Base-by-base conservation (phyloP, 2,113 vertebrate genomes). In the Toxotes jaculatrix region DNA sequence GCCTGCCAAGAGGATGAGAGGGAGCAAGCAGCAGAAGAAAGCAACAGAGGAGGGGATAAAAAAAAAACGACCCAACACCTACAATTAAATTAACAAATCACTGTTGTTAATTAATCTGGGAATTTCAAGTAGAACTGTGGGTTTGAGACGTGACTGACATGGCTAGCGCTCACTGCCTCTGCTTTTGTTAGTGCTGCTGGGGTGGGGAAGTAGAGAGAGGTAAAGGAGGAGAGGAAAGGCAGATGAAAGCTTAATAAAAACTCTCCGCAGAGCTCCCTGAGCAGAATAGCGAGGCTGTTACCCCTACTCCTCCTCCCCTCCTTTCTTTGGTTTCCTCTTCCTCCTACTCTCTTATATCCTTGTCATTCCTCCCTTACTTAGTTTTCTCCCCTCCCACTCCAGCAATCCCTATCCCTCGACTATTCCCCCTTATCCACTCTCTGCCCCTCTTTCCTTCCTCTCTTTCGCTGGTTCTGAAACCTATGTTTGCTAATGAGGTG, bases 401-500 rank as follows among this genome's bases (percentile, higher is more conserved):
- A 62, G 43, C 77, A 59, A 79, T 65, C 70, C 57, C 57, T 57
- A 64, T 71, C 63, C 67, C 51, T 77, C 7, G 12, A 43, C 49
- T 38, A 23, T 71, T 59, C 42, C 68, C 42, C 72, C 45, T 71
- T 76, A 57, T 59, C 79, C 72, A 27, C 53, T 51, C 62, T 32
- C 34, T 67, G 13, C 43, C 53, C 40, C 19, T 7, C 68, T 21
- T 23, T 57, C 36, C 61, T 36, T 75, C 61, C 2, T 68, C 42
- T 66, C 69, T 75, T 69, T 73, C 36, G 1, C 78, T 67, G 32
- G 73, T 77, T 77, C 31, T 78, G 2, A 60, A 86, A 60, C 69
- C 86, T 73, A 36, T 86, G 38, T 82, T 92, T 91, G 88, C 91
- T 93, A 95, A 96, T 88, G 93, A 96, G 92, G 90, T 91, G 84